These are phyloP conservation scores for Scyliorhinus canicula DNA, from an alignment of 2,797 vertebrate species.

Conservation along the genomic window DNA sequence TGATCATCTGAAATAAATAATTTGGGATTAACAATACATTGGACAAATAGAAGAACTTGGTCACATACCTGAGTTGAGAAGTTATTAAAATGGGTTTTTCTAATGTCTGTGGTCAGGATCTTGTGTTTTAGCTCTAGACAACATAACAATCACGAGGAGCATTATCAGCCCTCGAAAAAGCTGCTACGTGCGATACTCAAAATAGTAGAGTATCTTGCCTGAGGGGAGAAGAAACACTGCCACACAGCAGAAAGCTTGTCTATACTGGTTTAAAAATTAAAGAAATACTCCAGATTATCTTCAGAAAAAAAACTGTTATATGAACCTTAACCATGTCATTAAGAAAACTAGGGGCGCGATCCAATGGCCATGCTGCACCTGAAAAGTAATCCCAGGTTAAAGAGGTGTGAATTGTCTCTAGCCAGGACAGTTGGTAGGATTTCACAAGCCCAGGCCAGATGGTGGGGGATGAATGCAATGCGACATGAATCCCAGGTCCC, in stretches of 20 bases:
- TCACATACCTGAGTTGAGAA: background rate
- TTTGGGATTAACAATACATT: background rate
- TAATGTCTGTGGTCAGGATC: background rate
- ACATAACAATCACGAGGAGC: background rate
- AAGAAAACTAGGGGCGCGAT: constrained; percentile 20
- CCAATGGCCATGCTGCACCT: too few species aligned
- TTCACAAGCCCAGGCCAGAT: too few species aligned
- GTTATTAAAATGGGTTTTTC: background rate
- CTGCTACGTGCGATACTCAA: background rate
- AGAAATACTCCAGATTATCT: background rate
- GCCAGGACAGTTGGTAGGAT: too few species aligned
- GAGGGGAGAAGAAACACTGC: background rate
- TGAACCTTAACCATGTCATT: background rate
- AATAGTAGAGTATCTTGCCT: background rate
- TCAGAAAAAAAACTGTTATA: background rate
- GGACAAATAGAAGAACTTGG: background rate
- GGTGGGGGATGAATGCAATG: too few species aligned
- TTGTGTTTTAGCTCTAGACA: background rate
- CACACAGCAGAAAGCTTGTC: background rate
- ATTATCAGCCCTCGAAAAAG: background rate
- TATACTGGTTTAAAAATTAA: background rate
- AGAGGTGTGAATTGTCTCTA: too few species aligned
- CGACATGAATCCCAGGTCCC: too few species aligned
- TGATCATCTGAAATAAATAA: background rate
- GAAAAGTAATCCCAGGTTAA: too few species aligned